Conservation (phyloP, 2,888 invertebrate species). For the Diabrotica balteata region DNA sequence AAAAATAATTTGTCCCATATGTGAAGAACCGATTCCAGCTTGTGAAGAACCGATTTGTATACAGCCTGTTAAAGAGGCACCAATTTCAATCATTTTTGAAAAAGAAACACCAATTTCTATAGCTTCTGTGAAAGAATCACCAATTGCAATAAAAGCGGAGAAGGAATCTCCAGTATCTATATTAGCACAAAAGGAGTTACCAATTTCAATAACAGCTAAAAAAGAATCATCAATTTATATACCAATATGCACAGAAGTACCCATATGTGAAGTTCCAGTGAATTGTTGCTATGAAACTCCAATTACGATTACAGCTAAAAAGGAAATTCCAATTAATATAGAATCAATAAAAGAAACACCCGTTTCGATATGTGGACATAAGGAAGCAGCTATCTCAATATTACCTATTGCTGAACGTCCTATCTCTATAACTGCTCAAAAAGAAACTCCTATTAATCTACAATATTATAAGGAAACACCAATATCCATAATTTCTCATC, state of each 20-base stretch:
- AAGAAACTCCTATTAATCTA: constrained; percentile 1
- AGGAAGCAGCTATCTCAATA: constrained; percentile 3
- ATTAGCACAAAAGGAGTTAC: no score
- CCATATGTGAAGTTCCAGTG: no score
- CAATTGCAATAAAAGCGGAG: neutral
- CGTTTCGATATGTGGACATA: neutral
- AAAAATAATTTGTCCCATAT: neutral
- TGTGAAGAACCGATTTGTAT: neutral
- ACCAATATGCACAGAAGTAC: no score
- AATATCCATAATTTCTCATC: neutral
- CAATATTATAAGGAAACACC: constrained; percentile 5
- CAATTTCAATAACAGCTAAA: no score
- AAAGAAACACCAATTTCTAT: neutral
- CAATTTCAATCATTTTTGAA: neutral
- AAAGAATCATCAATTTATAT: no score
- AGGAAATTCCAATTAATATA: neutral
- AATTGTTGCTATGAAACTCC: no score
- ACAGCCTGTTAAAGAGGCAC: neutral
- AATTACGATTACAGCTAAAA: neutral
- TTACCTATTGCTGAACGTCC: constrained; percentile 3
- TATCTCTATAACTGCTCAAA: neutral
- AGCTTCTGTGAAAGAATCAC: neutral
- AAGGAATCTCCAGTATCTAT: no score
- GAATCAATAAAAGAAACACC: constrained; percentile 8
- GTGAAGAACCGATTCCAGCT: neutral